Base-by-base conservation (phyloP, 2,113 vertebrate genomes). In the Asarcornis scutulata region DNA sequence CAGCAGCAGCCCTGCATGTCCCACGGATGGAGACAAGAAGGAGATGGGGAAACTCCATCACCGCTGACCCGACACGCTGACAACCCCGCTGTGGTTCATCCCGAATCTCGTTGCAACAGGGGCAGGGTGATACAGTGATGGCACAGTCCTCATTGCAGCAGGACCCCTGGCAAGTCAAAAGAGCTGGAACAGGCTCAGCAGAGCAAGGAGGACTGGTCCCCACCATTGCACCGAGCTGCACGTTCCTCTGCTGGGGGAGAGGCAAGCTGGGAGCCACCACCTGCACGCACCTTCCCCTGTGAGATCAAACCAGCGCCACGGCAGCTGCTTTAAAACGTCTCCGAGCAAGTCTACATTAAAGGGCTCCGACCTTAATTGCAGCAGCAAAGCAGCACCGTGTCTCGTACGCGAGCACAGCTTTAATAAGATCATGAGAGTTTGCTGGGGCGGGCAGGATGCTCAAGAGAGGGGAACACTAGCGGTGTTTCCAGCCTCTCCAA, bases 301-400 rank as follows among this genome's bases (percentile, higher is more conserved):
- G 4, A 91, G 84, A 91, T 93, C 94, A 91, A 88, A 93, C 94
- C 74, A 50, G 11, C 5, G 38, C n/a, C 25, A 17, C 26, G 46
- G n/a, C 67, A 71, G 58, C 80, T 82, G 60, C 80, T 85, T 91
- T 58, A 77, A 77, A 88, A 88, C 80, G 13, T 91, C 84, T 82
- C 91, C 80, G 44, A 83, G 83, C 29, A 78, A 40, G 42, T 5
- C 55, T 86, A 64, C 88, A 95, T 95, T 88, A 95, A 88, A 90
- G 75, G 75, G 36, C 42, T 90, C 42, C 64, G 5, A 12, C 63
- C 76, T 48, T 44, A 62, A 91, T 78, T 67, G 83, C 63, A 56
- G 76, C 86, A 74, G 66, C 53, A 31, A 55, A 68, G 21, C 25
- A 93, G 73, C 64, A 38, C 80, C 0, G 0, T 29, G 68, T 69